Conservation (phyloP, 2,113 vertebrate genomes). For the Phyllopteryx taeniolatus region DNA sequence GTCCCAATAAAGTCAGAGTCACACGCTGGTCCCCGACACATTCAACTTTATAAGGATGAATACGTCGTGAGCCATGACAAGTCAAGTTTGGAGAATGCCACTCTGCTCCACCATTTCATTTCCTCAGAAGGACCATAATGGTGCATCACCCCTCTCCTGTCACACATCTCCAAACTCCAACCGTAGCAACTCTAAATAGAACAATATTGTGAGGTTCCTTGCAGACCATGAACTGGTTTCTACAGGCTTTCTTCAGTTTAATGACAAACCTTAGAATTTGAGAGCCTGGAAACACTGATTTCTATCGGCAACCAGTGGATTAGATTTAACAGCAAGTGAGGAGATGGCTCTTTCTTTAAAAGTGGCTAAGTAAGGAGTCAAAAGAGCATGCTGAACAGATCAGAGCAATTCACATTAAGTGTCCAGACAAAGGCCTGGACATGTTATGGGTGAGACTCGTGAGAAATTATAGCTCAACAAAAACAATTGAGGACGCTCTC, state of each 20-base stretch:
- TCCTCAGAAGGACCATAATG: background rate
- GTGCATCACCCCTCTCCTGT: background rate
- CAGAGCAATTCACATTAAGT: too few species aligned
- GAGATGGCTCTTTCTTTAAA: slow-evolving; percentile 5
- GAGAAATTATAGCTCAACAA: too few species aligned
- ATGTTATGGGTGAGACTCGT: too few species aligned
- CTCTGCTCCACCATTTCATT: background rate
- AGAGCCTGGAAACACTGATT: slow-evolving; percentile 42
- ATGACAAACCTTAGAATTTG: slow-evolving; percentile 20
- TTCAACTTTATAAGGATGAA: background rate
- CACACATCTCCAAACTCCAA: background rate
- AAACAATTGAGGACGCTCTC: too few species aligned
- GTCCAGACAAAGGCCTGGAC: too few species aligned
- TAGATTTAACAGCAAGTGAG: slow-evolving; percentile 19
- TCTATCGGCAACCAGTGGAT: background rate
- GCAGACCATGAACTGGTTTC: slow-evolving; percentile 13
- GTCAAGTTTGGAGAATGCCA: background rate
- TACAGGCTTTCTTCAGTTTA: slow-evolving; percentile 15
- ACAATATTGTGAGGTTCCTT: slow-evolving; percentile 33
- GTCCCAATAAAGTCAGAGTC: background rate
- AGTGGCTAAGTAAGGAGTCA: too few species aligned
- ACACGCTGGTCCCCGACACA: background rate
- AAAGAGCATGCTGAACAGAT: too few species aligned
- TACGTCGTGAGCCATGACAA: background rate
- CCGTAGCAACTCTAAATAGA: background rate